Base-by-base conservation (phyloP, 2,797 vertebrate genomes). In the Oryzias dopingdopingensis region DNA sequence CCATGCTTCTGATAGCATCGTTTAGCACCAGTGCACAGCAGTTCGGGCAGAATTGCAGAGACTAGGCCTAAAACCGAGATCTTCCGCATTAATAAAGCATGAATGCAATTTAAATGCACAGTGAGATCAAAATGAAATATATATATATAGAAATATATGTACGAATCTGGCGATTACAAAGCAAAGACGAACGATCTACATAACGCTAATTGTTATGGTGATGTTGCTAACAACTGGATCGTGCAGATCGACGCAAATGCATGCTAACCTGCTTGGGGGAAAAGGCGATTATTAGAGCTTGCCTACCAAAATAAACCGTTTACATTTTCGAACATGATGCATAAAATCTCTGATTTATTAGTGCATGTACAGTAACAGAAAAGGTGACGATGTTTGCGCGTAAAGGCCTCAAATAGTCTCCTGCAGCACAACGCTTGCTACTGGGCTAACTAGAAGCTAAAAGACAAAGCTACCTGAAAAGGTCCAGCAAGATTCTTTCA, bases 391-490 rank as follows among this genome's bases (percentile, higher is more conserved):
- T 72, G 80, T 63, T 79, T 50, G 67, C 60, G 52, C 64, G 62
- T 61, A 54, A 65, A 83, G 85, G 88, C 88, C 86, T 74, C 72
- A 5, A 40, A 14, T 68, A 59, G 68, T 79, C 43, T 58, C 62
- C 67, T 83, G 72, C 65, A 82, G 72, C 72, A 72, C 23, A 71
- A 40, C 75, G 80, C 79, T 90, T 88, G 85, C 85, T 67, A 45
- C 52, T 37, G 70, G 41, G 88, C 87, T 89, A 88, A 81, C 70
- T 52, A 12, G 64, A 37, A 54, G 80, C 81, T 81, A 81, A 77
- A 62, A 59, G 24, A 70, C 59, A 45, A 66, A 57, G 78, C 59
- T 70, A 56, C 54, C 42, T 10, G 65, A 47, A 55, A 64, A 47
- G 59, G 49, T 49, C 22, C 22, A 29, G 49, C 5, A 53, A 40